Conservation (phyloP, 2,797 vertebrate species). For the Parotocinclus haroldoi region DNA sequence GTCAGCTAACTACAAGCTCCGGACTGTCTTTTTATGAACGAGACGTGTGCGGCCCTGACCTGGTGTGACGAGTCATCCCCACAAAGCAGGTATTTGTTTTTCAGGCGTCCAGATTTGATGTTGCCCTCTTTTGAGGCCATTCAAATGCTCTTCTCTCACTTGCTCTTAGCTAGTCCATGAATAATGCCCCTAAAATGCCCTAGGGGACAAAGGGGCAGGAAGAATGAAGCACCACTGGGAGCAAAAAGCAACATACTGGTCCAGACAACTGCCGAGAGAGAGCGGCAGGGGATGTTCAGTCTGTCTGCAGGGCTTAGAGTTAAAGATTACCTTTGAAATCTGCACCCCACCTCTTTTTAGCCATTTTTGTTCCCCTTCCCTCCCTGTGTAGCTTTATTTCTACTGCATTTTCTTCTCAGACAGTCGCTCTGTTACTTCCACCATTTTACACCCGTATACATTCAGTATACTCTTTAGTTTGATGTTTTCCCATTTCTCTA, state of each 20-base stretch:
- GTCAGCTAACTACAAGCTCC: constrained; percentile 19
- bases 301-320: constrained; percentile 75
- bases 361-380: not conserved
- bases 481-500: constrained; percentile 41
- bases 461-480: constrained; percentile 1
- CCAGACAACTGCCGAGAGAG: constrained; percentile 57
- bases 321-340: constrained; percentile 82
- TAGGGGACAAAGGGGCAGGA: constrained; percentile 55
- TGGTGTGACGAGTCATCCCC: constrained; percentile 42
- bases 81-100: constrained; percentile 67
- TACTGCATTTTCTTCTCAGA: constrained; percentile 30
- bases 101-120: constrained; percentile 63
- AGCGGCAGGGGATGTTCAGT: constrained; percentile 62
- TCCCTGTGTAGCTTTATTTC: constrained; percentile 23
- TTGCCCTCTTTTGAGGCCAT: constrained; percentile 62
- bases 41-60: constrained; percentile 32
- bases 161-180: constrained; percentile 61
- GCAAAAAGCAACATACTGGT: constrained; percentile 67
- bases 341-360: constrained; percentile 53
- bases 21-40: constrained; percentile 18
- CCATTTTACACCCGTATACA: not conserved
- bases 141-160: constrained; percentile 67
- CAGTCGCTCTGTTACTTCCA: constrained; percentile 37
- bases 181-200: constrained; percentile 75
- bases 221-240: constrained; percentile 60